Evolutionary conservation across 2,888 invertebrate species (phyloP), one percentile per base, ranked within the genome.

Genomic region (Pterostichus madidus): DNA sequence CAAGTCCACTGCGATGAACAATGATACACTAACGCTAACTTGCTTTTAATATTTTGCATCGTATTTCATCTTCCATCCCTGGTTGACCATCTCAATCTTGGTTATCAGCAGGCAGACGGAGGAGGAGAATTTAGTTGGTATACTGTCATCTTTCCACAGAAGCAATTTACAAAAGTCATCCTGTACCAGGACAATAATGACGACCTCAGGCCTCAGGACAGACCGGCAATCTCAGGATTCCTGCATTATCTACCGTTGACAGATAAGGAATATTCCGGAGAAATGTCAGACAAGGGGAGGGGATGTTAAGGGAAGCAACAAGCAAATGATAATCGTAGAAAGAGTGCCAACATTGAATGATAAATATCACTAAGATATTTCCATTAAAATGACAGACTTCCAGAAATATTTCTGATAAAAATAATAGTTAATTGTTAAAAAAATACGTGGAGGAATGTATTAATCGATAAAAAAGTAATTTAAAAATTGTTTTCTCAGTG

Each of bases 1-100:
- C n/a, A 32, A 64, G n/a, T 64, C 64, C 64, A n/a, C 64, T 13
- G 35, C 35, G 32, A 64, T 71, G 61, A 61, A 44, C 77, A 77
- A 80, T 73, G 44, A 35, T 73, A 56, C 39, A 46, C 17, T 46
- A 44, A 56, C 31, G 61, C 44, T 80, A 80, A 73, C 44, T 73
- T 80, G 80, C 80, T 80, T 80, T 80, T 80, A 80, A 80, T 73
- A 73, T 73, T 73, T 80, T 73, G 44, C 80, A 73, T 80, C 71
- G 56, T 73, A 71, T 59, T 80, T 80, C 73, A 80, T 80, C 44
- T 64, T 78, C 59, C 61, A 77, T 39, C n/a, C 39, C 53, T 15
- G 31, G 53, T 73, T 73, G 46, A 15, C 73, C 44, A 73, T 15
- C 53, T 32, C 4, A 6, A 35, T 64, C 13, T 31, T 31, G 59